Base-by-base conservation (phyloP, 1,140 invertebrate species). In the Drosophila rufa region DNA sequence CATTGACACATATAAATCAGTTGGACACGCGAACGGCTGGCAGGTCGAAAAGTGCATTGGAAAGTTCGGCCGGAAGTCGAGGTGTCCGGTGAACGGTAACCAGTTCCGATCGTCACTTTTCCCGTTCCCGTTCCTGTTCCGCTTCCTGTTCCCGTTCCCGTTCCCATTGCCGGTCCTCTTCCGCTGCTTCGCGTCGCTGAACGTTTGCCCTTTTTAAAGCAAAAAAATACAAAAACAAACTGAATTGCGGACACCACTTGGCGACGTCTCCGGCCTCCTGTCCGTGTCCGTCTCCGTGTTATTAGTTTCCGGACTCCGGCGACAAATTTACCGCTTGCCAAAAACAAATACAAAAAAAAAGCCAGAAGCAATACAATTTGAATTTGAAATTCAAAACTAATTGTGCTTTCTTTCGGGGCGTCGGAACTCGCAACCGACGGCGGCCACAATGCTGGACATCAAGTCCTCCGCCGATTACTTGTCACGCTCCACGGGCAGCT, bases 381-480 rank as follows among this genome's bases (percentile, higher is more conserved):
- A 80, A 75, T 74, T 74, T 45, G 19, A 78, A 69, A 48, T 75
- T 45, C 33, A n/a, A 40, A 55, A 43, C 55, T 55, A 60, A 73
- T 73, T 60, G 67, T 33, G 33, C 22, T 25, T 25, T 55, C 6
- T n/a, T 58, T 50, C 15, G 66, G 30, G 38, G 36, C 19, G 65
- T 48, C 22, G 48, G 65, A 56, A 69, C 33, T 25, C 36, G 40
- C 36, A 58, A 77, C 67, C 75, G 80, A 66, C 86, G 86, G 82
- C 87, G 65, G 56, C 71, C 81, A 76, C 79, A 87, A 95, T 95
- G 95, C 94, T 95, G 92, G 95, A 95, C 94, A 95, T 95, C 91
- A 95, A 95, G 93, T 95, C 95, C 82, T 95, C 95, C 76, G 94
- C 95, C 87, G 95, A 95, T 94, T 95, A 95, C 92, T 94, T 95